phyloP scores from a whole-genome alignment of 2,888 invertebrate species.

The Elegia similella region DNA sequence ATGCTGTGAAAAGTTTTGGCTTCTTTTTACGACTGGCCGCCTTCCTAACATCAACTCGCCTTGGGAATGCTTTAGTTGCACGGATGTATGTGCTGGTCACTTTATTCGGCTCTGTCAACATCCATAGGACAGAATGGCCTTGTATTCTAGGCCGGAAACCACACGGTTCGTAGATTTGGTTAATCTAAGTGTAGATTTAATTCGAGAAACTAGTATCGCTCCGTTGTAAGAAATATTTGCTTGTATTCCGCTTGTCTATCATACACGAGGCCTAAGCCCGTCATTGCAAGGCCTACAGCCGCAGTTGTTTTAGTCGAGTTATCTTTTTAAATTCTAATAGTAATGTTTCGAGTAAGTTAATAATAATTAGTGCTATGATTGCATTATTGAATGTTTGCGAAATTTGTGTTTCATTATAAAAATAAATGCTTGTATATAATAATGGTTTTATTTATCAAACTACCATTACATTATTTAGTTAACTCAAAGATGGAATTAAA shows the following conservation, averaged over 20 bases:
- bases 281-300: constrained; percentile 43
- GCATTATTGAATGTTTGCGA: constrained; percentile 80
- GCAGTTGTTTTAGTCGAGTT: constrained; percentile 42
- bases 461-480: too few species aligned
- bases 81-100: too few species aligned
- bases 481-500: too few species aligned
- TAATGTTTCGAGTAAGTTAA: constrained; percentile 65
- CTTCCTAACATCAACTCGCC: too few species aligned
- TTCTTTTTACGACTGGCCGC: too few species aligned
- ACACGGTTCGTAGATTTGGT: too few species aligned
- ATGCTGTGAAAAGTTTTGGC: too few species aligned
- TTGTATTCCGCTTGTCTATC: constrained; percentile 47
- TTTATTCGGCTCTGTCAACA: too few species aligned
- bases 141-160: too few species aligned
- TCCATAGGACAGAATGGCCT: too few species aligned
- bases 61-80: too few species aligned
- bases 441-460: constrained; percentile 25
- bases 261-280: constrained; percentile 30
- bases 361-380: constrained; percentile 73
- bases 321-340: constrained; percentile 67
- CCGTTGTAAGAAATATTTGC: constrained; percentile 29
- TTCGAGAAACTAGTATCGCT: constrained; percentile 3
- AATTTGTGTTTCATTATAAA: constrained; percentile 76
- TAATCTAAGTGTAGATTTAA: constrained; percentile 11
- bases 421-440: constrained; percentile 80